Evolutionary conservation across 2,888 invertebrate genomes (phyloP).

Genomic region (Heteromyza rotundicornis): DNA sequence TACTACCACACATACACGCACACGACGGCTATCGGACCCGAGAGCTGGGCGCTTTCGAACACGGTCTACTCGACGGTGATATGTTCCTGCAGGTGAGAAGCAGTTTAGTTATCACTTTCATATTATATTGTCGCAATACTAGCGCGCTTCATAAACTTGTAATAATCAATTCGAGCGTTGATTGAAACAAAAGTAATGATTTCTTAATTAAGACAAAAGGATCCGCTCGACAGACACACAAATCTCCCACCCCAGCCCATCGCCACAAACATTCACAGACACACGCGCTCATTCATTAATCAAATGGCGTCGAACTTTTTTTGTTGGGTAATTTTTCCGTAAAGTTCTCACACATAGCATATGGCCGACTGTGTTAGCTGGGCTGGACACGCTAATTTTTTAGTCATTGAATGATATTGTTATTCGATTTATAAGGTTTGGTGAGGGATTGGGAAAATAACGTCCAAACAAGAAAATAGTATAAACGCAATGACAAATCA

Average conservation of each 20-base stretch:
- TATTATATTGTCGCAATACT: not conserved
- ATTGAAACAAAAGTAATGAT: constrained; percentile 34
- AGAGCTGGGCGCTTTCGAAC: constrained; percentile 86
- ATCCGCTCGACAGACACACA: constrained; percentile 5
- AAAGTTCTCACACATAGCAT: constrained; percentile 4
- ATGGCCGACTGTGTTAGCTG: too few relatives aligned
- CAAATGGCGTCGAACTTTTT: constrained; percentile 11
- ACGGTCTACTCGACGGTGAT: constrained; percentile 90
- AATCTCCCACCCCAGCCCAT: constrained; percentile 36
- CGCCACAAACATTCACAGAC: constrained; percentile 37
- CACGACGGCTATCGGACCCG: constrained; percentile 70
- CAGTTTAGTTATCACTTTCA: not conserved
- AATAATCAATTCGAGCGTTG: constrained; percentile 42
- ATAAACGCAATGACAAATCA: too few relatives aligned
- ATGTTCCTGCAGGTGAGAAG: constrained; percentile 90
- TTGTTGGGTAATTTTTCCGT: too few relatives aligned
- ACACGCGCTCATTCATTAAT: constrained; percentile 22
- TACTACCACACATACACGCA: constrained; percentile 70
- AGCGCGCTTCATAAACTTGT: constrained; percentile 28
- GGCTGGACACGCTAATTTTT: too few relatives aligned
- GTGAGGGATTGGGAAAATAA: too few relatives aligned
- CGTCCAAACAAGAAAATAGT: too few relatives aligned
- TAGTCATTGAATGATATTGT: too few relatives aligned
- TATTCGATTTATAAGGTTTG: too few relatives aligned
- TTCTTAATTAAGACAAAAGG: constrained; percentile 38